These are phyloP conservation scores for Lordiphosa collinella DNA, from an alignment of 1,140 invertebrate genomes.

Conservation along the genomic window DNA sequence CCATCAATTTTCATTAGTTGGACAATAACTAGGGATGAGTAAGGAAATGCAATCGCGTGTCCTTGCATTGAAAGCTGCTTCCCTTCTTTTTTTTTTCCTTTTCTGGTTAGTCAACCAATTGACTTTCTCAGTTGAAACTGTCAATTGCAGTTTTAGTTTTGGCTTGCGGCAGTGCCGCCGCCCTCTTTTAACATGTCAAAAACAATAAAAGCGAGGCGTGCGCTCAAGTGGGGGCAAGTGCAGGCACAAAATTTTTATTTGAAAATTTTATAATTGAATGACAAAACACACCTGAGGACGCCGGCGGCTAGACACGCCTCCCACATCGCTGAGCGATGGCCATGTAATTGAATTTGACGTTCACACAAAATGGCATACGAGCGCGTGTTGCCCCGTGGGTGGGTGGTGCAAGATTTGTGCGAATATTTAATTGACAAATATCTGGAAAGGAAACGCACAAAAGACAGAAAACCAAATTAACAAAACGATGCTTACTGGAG, in stretches of 20 bases:
- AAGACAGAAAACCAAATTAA: slow-evolving; percentile 25
- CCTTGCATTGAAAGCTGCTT: neutral
- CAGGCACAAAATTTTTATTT: slow-evolving; percentile 55
- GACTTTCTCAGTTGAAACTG: slow-evolving; percentile 47
- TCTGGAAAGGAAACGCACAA: slow-evolving; percentile 25
- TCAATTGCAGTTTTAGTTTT: slow-evolving; percentile 33
- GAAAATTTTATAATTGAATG: slow-evolving; percentile 76
- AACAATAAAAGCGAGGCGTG: slow-evolving; percentile 49
- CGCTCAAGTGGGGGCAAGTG: neutral
- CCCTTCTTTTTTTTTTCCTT: neutral
- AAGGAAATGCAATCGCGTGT: slow-evolving; percentile 13
- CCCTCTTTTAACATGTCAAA: slow-evolving; percentile 47
- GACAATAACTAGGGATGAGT: neutral
- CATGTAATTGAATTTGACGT: slow-evolving; percentile 70
- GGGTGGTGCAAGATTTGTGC: slow-evolving; percentile 19
- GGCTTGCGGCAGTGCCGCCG: slow-evolving; percentile 12
- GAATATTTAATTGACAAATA: slow-evolving; percentile 59
- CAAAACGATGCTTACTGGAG: neutral
- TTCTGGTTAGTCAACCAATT: slow-evolving; percentile 21
- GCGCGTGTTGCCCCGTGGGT: slow-evolving; percentile 31
- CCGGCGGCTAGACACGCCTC: slow-evolving; percentile 11
- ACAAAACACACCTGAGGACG: slow-evolving; percentile 64
- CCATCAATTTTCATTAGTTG: slow-evolving; percentile 6
- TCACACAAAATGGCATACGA: slow-evolving; percentile 38
- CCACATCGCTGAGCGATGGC: neutral